phyloP scores from a whole-genome alignment of 2,797 vertebrate species.

The Galaxias olidus region DNA sequence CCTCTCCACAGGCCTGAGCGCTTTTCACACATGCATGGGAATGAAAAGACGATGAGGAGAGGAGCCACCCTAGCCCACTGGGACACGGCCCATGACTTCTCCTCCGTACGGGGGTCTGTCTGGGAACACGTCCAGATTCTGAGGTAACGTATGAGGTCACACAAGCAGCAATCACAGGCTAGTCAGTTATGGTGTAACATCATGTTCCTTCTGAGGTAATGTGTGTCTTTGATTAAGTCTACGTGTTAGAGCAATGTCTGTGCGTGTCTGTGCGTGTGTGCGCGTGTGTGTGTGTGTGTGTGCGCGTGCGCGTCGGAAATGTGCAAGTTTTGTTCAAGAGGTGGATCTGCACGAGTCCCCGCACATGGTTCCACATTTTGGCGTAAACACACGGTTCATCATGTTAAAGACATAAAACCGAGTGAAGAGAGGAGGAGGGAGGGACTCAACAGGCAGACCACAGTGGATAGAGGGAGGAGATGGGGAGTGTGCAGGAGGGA shows the following conservation, averaged over 20 bases:
- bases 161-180: not conserved
- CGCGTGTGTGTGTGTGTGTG: slow-evolving; percentile 5
- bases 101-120: not conserved
- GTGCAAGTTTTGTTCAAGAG: not conserved
- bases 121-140: not conserved
- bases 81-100: not conserved
- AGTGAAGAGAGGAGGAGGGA: not conserved
- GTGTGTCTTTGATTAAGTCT: not conserved
- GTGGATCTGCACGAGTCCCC: not conserved
- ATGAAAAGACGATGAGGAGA: slow-evolving; percentile 1
- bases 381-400: slow-evolving; percentile 6
- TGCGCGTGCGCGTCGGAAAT: not conserved
- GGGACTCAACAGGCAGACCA: not conserved
- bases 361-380: slow-evolving; percentile 12
- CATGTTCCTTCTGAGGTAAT: slow-evolving; percentile 29
- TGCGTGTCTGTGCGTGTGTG: not conserved
- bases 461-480: not conserved
- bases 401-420: slow-evolving; percentile 4
- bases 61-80: not conserved
- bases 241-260: not conserved
- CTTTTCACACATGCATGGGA: too few relatives aligned
- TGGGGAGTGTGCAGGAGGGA: too few relatives aligned
- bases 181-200: slow-evolving; percentile 39
- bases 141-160: slow-evolving; percentile 7
- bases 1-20: too few relatives aligned